Evolutionary conservation across 2,113 vertebrate species (phyloP), one percentile per base, ranked within the genome.

Genomic region (Sorex fumeus): DNA sequence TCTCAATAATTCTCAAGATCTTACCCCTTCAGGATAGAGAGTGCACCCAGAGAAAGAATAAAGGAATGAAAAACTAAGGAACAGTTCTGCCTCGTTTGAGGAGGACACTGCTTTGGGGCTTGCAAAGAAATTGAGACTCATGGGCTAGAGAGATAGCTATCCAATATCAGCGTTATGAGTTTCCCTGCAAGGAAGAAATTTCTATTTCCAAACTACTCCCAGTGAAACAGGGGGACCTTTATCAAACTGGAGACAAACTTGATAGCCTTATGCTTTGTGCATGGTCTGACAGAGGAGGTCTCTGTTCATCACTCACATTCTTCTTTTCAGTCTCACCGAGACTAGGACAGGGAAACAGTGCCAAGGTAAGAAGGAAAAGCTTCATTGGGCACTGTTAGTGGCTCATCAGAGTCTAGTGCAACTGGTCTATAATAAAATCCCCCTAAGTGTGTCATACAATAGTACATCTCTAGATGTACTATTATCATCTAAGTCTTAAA

Each of bases 201-300:
- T 16, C 32, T 57, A 78, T 91, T 86, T 67, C 85, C 57, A 88
- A 82, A 84, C 84, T 47, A 84, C 53, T 76, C 11, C 69, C 28
- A 50, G 36, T 75, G 27, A 21, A 19, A 64, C 19, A 81, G 28
- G 15, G 77, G 15, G 62, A 43, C 60, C 32, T 66, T 43, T 76
- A 84, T 43, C 25, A 88, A 36, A 79, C 1, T 34, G 60, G 11
- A 88, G 66, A 64, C 92, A 80, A 79, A 47, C 2, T 43, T 66
- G 89, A 60, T 75, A 90, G 71, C 3, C 81, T 28, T 40, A 82
- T 32, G 15, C 16, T 15, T 32, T n/a, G 40, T 83, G 76, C 32
- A 45, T 28, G 66, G 93, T 70, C 30, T 60, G 53, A 93, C 27
- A 79, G 88, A 93, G 34, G 6, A 45, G 85, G 6, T 69, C 40